Conservation (phyloP, 1,140 invertebrate species). For the Sminthurinus signatus region DNA sequence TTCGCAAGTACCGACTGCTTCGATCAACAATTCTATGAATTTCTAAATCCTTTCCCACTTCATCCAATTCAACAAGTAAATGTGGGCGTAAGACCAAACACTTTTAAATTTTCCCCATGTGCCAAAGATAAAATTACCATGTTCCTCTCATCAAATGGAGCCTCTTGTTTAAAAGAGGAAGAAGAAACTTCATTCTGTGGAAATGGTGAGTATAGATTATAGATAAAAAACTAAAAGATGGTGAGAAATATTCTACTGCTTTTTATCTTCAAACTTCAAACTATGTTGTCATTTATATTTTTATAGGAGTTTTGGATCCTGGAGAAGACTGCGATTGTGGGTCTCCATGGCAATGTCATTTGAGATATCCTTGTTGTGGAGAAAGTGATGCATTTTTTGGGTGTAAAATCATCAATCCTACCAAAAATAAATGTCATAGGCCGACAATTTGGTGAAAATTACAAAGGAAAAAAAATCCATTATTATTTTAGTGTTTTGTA, state of each 20-base stretch:
- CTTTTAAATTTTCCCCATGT: conserved; percentile 17
- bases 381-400: background rate
- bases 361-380: background rate
- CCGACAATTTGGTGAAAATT: background rate
- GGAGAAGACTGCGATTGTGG: conserved; percentile 30
- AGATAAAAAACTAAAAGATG: background rate
- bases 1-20: background rate
- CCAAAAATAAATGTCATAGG: background rate
- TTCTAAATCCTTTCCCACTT: conserved; percentile 12
- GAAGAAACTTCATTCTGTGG: conserved; percentile 12
- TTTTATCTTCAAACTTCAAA: too few species aligned
- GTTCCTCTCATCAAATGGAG: conserved; percentile 8
- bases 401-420: background rate
- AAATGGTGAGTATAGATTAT: conserved; percentile 12
- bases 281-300: too few species aligned
- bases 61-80: conserved; percentile 12
- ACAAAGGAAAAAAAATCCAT: too few species aligned
- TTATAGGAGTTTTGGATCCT: conserved; percentile 7
- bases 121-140: conserved; percentile 17
- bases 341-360: conserved; percentile 17
- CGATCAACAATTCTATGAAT: background rate
- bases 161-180: background rate
- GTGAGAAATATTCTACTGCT: too few species aligned
- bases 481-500: too few species aligned
- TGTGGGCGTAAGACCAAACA: conserved; percentile 20